Conservation (phyloP, 92 coral and sea anemone species). For the Zoanthus sociatus region DNA sequence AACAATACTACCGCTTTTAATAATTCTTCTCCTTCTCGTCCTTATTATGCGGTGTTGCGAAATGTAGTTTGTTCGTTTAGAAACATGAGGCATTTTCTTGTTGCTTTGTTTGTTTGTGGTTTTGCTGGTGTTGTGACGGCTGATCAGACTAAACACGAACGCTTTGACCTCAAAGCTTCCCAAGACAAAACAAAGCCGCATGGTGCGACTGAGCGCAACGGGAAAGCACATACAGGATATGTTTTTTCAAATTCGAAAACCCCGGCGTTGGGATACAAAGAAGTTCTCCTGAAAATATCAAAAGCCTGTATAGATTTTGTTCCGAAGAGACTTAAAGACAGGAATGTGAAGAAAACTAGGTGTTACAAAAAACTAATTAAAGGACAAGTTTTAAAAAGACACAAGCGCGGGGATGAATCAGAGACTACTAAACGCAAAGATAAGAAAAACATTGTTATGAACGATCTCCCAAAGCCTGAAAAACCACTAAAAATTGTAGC, state of each 20-base stretch:
- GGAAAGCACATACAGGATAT: background rate
- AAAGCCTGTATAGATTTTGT: background rate
- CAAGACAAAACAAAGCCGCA: slow-evolving; percentile 12
- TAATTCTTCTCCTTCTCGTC: background rate
- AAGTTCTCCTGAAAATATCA: slow-evolving; percentile 28
- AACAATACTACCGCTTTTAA: background rate
- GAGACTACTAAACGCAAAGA: background rate
- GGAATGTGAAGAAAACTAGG: background rate
- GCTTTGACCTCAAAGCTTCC: background rate
- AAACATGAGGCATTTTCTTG: background rate
- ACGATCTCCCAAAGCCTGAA: slow-evolving; percentile 72
- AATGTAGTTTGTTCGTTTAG: slow-evolving; percentile 4
- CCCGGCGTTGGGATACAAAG: slow-evolving; percentile 31
- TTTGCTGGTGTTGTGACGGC: slow-evolving; percentile 34
- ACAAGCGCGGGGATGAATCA: slow-evolving; percentile 27
- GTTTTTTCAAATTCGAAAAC: slow-evolving; percentile 13
- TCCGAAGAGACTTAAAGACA: background rate
- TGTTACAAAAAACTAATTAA: slow-evolving; percentile 10
- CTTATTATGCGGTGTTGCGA: background rate
- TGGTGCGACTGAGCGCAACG: background rate
- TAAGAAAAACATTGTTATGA: background rate
- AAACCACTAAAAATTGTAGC: slow-evolving; percentile 82
- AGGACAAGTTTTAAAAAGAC: background rate
- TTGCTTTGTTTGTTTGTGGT: slow-evolving; percentile 10
- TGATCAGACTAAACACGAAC: background rate